These are phyloP conservation scores for Paradisaea rubra DNA, from an alignment of 2,113 vertebrate species.

Conservation along the genomic window DNA sequence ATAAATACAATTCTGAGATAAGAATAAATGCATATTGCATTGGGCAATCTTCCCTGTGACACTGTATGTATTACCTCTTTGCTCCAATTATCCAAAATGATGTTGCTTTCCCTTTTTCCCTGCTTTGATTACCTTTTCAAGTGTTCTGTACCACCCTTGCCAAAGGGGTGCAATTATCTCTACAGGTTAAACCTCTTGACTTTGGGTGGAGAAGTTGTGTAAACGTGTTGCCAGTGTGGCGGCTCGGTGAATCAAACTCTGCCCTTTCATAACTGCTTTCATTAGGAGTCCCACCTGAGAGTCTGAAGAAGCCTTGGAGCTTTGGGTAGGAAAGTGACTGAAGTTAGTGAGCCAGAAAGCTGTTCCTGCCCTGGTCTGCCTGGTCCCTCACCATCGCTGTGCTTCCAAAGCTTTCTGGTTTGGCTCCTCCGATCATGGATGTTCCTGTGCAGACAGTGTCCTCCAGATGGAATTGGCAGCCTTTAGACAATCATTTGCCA, in stretches of 20 bases:
- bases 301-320: neutral
- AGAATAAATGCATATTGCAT: conserved; percentile 68
- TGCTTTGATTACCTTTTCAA: conserved; percentile 64
- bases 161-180: conserved; percentile 47
- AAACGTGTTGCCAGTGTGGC: conserved; percentile 21
- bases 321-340: neutral
- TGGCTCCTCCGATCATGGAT: neutral
- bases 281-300: neutral
- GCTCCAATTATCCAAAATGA: conserved; percentile 67
- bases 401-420: neutral
- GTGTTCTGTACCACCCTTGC: conserved; percentile 5
- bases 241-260: conserved; percentile 24
- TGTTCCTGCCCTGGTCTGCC: neutral
- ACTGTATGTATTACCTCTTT: conserved; percentile 58
- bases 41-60: conserved; percentile 65
- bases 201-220: conserved; percentile 43
- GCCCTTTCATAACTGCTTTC: conserved; percentile 28
- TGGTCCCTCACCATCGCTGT: neutral
- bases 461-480: neutral
- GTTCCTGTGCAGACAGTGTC: neutral
- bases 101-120: conserved; percentile 67
- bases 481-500: neutral
- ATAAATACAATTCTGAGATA: conserved; percentile 70
- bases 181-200: conserved; percentile 22
- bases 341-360: neutral